Percentiles rank a stretch among this genome's conserved stretches.
Evolutionary conservation across 2,113 vertebrate genomes (phyloP).

Genomic region (Dissostichus mawsoni): DNA sequence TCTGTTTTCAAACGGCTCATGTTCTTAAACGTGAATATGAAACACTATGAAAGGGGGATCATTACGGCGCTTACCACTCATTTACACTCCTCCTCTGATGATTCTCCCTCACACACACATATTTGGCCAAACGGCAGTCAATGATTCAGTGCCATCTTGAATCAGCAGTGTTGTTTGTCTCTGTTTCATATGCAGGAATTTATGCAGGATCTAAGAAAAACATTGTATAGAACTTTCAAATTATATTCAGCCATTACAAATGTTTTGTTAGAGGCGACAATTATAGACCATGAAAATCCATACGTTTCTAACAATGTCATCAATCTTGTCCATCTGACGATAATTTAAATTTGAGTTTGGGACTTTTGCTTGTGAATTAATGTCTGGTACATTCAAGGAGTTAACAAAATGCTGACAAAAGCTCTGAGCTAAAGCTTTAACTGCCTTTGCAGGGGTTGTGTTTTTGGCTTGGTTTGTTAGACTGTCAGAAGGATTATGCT

Average conservation of each 20-base stretch:
- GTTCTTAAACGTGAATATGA: neutral
- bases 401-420: too few species aligned
- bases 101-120: constrained; percentile 13
- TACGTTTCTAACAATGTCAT: constrained; percentile 12
- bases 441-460: too few species aligned
- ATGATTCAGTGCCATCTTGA: constrained; percentile 42
- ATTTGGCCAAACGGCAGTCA: constrained; percentile 16
- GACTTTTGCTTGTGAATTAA: too few species aligned
- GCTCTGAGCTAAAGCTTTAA: too few species aligned
- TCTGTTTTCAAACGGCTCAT: constrained; percentile 11
- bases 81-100: constrained; percentile 18
- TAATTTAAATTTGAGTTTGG: neutral
- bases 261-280: constrained; percentile 22
- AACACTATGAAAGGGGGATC: neutral
- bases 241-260: neutral
- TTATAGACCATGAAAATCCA: constrained; percentile 20
- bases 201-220: constrained; percentile 18
- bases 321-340: neutral
- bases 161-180: constrained; percentile 29
- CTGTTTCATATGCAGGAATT: constrained; percentile 1
- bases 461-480: too few species aligned
- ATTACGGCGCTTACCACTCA: constrained; percentile 2
- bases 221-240: neutral
- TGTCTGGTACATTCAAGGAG: too few species aligned
- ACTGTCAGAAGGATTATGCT: too few species aligned